Base-by-base conservation (phyloP, 1,140 invertebrate species). In the Temnothorax nylanderi region DNA sequence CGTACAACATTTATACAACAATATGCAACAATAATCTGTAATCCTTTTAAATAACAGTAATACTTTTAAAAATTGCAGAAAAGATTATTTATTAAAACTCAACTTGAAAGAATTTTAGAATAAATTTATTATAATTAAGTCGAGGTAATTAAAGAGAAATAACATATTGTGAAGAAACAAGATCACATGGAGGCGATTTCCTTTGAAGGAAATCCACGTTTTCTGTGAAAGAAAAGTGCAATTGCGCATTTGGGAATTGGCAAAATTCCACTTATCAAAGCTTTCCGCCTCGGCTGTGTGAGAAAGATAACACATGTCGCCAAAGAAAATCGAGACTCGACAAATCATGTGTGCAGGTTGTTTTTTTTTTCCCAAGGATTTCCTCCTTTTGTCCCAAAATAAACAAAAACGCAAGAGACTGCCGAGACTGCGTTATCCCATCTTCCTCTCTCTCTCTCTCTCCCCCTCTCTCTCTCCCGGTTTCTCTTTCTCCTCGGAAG, bases 401-500 rank as follows among this genome's bases (percentile, higher is more conserved):
- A 87, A 87, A 86, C 26, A 89, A 62, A 26, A 51, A 84, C 37
- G 41, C 58, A 41, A 64, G 85, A 58, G 65, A 74, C 11, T 72
- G 65, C 51, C 51, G n/a, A 58, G 37, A 26, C 26, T 26, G 26
- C 21, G 18, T 54, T 32, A 16, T 3, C 1, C 32, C 32, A 41
- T 49, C 78, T 11, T n/a, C 11, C 13, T 5, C 11, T 49, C 13
- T 16, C 49, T 49, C 49, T 26, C 26, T 26, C 0, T 37, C 18
- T 49, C 56, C 60, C 26, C 62, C n/a, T 78, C 86, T 86, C 84
- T 18, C 3, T 56, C 41, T 44, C 13, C 3, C 5, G 34, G 0
- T 37, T 41, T 62, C 56, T 65, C 26, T 67, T 26, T 78, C 86
- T 86, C 84, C 85, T 85, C 84, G 78, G 87, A 85, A 75, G 89